A percentile compares a stretch with the other conserved stretches of the same genome.
phyloP scores from a whole-genome alignment of 2,113 vertebrate species.

The Haemorhous mexicanus region DNA sequence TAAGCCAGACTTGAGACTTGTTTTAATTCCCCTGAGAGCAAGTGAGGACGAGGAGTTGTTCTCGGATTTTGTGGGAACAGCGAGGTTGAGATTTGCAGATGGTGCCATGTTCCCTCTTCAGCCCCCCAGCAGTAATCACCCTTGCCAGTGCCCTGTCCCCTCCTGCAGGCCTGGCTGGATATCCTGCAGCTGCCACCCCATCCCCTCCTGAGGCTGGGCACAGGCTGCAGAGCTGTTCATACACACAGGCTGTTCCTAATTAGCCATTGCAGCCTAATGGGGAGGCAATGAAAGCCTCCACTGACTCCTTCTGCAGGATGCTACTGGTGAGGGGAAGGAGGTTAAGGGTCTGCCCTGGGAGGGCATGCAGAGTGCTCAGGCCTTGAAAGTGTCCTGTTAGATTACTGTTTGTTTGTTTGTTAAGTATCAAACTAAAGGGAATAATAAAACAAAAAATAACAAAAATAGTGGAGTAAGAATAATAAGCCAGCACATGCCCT shows the following conservation, averaged over 20 bases:
- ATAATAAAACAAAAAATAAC: background rate
- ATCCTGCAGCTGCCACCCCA: fast-evolving
- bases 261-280: fast-evolving
- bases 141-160: background rate
- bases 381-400: background rate
- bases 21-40: background rate
- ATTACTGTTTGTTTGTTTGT: background rate
- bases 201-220: background rate
- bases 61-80: background rate
- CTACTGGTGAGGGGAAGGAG: background rate
- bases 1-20: background rate
- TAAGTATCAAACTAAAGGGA: background rate
- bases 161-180: background rate
- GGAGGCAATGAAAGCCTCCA: background rate
- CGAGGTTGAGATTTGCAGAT: background rate
- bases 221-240: background rate
- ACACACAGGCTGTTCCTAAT: background rate
- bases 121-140: no score
- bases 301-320: background rate
- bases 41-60: background rate
- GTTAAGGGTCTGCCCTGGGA: background rate
- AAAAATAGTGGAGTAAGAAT: background rate
- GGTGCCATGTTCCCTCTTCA: background rate
- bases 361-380: background rate
- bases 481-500: background rate